Base-by-base conservation (phyloP, 1,140 invertebrate genomes). In the Temnothorax longispinosus region DNA sequence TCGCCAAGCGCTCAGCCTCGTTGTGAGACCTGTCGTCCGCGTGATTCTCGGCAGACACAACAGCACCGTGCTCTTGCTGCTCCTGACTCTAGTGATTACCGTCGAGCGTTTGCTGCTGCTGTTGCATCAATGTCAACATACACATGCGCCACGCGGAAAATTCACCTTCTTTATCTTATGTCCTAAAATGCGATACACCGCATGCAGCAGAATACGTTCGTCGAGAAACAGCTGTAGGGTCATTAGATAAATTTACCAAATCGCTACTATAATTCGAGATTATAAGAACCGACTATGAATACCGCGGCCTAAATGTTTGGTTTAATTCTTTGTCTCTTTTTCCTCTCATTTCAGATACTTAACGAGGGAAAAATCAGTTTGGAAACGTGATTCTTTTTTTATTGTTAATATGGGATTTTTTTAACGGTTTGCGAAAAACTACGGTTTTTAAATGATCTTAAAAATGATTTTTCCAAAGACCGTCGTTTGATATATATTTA, bases 121-220 rank as follows among this genome's bases (percentile, higher is more conserved):
- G 84, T 21, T 92, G 89, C 47, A 86, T 84, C 89, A 89, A 50
- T 80, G 89, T 91, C 78, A 92, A 90, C 91, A 92, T 92, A 11
- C 90, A 87, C 56, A 58, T 47, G 35, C 58, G 38, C 89, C 90
- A 21, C 3, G 13, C 11, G 27, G 52, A 88, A 6, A 50, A 41
- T 15, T 35, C 11, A 44, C 3, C 0, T 54, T 27, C 35, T 41
- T 67, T 44, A 7, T 41, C 3, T 41, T 8, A 44, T 32, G 5
- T 27, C 7, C 56, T 52, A n/a, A 35, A n/a, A 52, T 13, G 38
- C 27, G 8, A n/a, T 27, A 41, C 8, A 2, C 13, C 3, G 18
- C 2, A 52, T 13, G 35, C 13, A 52, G 47, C 3, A 67, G 18
- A 18, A n/a, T 47, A 11, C 2, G 6, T 2, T 65, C n/a, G 18